phyloP scores from a whole-genome alignment of 2,888 invertebrate species.

The Marronus borbonicus region DNA sequence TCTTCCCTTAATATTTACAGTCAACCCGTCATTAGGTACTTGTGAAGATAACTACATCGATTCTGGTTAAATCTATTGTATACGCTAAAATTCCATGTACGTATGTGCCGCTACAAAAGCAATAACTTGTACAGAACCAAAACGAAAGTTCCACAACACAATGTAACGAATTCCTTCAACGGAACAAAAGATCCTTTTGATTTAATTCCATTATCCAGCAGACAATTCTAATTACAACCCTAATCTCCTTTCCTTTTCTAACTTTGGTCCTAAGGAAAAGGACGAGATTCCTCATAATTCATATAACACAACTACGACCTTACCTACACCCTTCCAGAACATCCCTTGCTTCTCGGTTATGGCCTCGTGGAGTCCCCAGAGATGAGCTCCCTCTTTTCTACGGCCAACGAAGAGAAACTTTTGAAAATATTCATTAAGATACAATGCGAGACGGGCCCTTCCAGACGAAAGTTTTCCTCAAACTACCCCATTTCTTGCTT shows the following conservation, averaged over 20 bases:
- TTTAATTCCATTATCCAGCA: not conserved
- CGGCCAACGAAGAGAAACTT: not conserved
- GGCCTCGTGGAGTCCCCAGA: not conserved
- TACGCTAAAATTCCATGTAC: too few relatives aligned
- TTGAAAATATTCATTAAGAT: conserved; percentile 10
- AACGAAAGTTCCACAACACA: too few relatives aligned
- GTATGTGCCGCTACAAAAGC: too few relatives aligned
- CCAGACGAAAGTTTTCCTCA: not conserved
- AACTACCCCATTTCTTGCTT: not conserved
- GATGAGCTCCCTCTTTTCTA: not conserved
- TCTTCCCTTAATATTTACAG: too few relatives aligned
- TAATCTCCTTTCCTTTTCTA: not conserved
- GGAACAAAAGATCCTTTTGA: not conserved
- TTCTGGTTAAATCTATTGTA: too few relatives aligned
- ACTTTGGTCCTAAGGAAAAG: not conserved
- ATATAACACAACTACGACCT: not conserved
- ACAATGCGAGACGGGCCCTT: not conserved
- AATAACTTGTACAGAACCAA: too few relatives aligned
- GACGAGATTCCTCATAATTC: conserved; percentile 2
- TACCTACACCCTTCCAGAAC: not conserved
- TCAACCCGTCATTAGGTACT: too few relatives aligned
- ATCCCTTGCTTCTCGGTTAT: not conserved
- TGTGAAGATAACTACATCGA: too few relatives aligned
- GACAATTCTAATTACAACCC: conserved; percentile 13
- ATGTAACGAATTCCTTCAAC: not conserved